A percentile compares a stretch with the other conserved stretches of the same genome.
phyloP scores from a whole-genome alignment of 2,888 invertebrate genomes.

The Acanthoscelides obtectus region DNA sequence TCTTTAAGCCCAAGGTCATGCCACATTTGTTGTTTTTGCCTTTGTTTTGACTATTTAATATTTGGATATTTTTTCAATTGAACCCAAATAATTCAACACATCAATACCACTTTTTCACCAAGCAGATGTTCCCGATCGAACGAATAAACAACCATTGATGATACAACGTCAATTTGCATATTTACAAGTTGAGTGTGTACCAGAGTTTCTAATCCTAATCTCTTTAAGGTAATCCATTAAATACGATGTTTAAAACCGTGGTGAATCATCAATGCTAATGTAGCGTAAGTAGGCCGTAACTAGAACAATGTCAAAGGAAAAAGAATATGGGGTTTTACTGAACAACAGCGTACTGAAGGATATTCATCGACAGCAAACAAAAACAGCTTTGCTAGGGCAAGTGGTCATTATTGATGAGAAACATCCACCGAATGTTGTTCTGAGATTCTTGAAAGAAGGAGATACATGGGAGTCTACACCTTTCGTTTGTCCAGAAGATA shows the following conservation, averaged over 20 bases:
- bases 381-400: constrained; percentile 42
- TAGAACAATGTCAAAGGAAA: constrained; percentile 31
- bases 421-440: constrained; percentile 26
- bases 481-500: constrained; percentile 35
- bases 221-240: background rate
- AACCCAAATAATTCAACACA: background rate
- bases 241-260: background rate
- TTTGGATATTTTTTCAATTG: background rate
- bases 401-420: constrained; percentile 40
- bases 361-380: constrained; percentile 14
- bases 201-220: background rate
- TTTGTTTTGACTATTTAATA: background rate
- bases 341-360: constrained; percentile 34
- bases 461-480: constrained; percentile 40
- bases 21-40: background rate
- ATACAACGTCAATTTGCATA: background rate
- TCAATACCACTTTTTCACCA: background rate
- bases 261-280: background rate
- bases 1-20: background rate
- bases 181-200: background rate
- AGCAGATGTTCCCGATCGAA: background rate
- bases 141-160: background rate
- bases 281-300: background rate
- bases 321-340: constrained; percentile 34
- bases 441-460: constrained; percentile 40